These are phyloP conservation scores for Nesidiocoris tenuis DNA, from an alignment of 2,888 invertebrate genomes.

Conservation along the genomic window DNA sequence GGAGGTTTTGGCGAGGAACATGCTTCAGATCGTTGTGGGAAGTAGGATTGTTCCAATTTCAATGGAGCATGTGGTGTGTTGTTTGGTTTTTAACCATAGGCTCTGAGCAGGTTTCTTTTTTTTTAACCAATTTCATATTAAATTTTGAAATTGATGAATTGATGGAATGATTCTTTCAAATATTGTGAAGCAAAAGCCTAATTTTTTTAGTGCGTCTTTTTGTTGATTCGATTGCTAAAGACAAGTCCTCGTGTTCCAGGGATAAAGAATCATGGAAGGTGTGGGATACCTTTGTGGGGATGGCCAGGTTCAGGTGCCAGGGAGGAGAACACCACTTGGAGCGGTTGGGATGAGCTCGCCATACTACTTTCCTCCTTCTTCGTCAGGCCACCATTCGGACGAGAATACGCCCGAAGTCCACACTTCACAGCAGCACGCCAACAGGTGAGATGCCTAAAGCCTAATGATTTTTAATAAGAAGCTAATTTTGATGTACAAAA, in stretches of 20 bases:
- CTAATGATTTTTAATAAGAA: no score
- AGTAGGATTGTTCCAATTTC: no score
- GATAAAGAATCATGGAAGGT: slow-evolving; percentile 41
- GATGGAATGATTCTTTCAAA: neutral
- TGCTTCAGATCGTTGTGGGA: no score
- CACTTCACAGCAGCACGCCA: slow-evolving; percentile 42
- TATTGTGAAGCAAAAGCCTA: neutral
- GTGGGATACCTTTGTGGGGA: slow-evolving; percentile 42
- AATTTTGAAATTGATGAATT: neutral
- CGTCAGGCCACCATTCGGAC: slow-evolving; percentile 56
- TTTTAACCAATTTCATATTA: neutral
- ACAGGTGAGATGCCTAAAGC: no score
- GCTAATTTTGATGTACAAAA: neutral
- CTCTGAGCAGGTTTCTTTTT: no score
- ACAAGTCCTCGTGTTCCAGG: no score
- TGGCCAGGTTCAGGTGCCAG: slow-evolving; percentile 54
- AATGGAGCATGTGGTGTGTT: no score
- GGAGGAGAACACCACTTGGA: slow-evolving; percentile 74
- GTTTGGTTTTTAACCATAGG: no score
- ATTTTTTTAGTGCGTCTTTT: no score
- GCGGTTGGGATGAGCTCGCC: slow-evolving; percentile 85
- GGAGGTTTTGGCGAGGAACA: no score
- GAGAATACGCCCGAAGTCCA: slow-evolving; percentile 74
- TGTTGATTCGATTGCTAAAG: no score
- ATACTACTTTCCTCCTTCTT: slow-evolving; percentile 67